Evolutionary conservation across 2,113 vertebrate species (phyloP).

Genomic region (Chionis minor): DNA sequence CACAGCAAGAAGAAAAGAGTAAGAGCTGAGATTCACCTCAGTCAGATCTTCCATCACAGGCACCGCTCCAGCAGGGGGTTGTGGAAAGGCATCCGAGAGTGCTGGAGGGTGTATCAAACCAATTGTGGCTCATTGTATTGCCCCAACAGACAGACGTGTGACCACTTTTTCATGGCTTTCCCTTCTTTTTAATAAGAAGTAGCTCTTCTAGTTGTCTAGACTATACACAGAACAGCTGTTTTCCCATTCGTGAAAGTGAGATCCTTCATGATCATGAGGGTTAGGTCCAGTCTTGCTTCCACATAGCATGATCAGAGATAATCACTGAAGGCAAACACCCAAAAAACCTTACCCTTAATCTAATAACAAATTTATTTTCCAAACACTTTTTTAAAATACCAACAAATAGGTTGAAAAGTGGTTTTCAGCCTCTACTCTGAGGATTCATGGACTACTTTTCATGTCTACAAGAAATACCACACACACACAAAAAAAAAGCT

Average conservation of each 20-base stretch:
- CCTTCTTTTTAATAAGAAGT: neutral
- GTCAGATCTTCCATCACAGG: neutral
- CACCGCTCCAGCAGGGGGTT: neutral
- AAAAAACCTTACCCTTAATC: neutral
- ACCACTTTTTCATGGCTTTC: neutral
- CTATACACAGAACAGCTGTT: neutral
- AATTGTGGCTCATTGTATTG: neutral
- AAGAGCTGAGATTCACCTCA: neutral
- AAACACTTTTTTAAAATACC: neutral
- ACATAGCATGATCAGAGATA: neutral
- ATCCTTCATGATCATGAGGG: neutral
- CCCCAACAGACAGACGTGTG: neutral
- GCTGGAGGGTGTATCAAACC: neutral
- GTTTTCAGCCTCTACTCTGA: neutral
- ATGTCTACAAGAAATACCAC: neutral
- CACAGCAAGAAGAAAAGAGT: neutral
- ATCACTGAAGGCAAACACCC: neutral
- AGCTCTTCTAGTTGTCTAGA: neutral
- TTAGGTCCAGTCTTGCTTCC: neutral
- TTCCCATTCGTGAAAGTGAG: neutral
- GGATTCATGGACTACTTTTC: neutral
- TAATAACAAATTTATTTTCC: neutral
- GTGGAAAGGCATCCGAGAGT: neutral
- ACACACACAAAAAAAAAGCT: neutral
- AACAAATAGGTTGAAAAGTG: neutral